Percentiles rank a stretch among this genome's conserved stretches.
Conservation (phyloP, 2,888 invertebrate genomes). For the Brassicogethes aeneus region DNA sequence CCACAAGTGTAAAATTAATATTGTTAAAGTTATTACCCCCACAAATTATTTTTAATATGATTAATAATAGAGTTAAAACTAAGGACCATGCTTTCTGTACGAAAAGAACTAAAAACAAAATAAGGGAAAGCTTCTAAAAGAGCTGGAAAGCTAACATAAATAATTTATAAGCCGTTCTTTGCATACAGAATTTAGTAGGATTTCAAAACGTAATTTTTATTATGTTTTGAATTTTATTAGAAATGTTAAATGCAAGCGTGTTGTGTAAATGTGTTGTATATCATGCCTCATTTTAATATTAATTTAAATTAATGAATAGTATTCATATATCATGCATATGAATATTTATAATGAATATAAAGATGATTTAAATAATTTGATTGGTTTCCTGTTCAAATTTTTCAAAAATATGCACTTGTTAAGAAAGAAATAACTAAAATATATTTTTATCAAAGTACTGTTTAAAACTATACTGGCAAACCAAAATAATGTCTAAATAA, state of each 20-base stretch:
- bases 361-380: no score
- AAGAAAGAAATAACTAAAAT: no score
- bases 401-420: no score
- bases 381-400: no score
- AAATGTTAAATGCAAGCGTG: slow-evolving; percentile 26
- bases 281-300: slow-evolving; percentile 35
- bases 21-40: slow-evolving; percentile 3
- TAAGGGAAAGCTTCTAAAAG: slow-evolving; percentile 14
- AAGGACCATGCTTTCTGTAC: slow-evolving; percentile 23
- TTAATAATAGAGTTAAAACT: not conserved
- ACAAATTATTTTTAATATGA: no score
- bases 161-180: slow-evolving; percentile 28
- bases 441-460: no score
- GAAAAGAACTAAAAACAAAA: slow-evolving; percentile 28
- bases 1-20: no score
- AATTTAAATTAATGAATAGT: slow-evolving; percentile 10
- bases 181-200: slow-evolving; percentile 26
- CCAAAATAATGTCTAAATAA: no score
- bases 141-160: slow-evolving; percentile 17
- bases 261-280: slow-evolving; percentile 6
- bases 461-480: no score
- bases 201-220: not conserved
- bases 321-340: no score
- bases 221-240: not conserved
- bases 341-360: no score